Evolutionary conservation across 2,888 invertebrate species (phyloP), one percentile per base, ranked within the genome.

Genomic region (Corythucha ciliata): DNA sequence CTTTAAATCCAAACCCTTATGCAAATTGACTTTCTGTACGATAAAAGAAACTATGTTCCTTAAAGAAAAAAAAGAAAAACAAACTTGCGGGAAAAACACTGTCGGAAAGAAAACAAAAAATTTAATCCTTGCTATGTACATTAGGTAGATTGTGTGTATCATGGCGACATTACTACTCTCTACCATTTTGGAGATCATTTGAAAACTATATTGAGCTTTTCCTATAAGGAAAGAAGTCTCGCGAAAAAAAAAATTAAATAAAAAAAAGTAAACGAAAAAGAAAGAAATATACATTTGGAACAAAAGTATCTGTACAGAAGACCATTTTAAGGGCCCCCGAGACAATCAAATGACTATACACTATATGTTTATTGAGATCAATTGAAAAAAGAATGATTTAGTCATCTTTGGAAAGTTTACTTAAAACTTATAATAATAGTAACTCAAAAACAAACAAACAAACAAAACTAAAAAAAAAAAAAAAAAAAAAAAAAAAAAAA

Each of bases 101-200:
- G 39, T 18, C n/a, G 16, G 21, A 39, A 39, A 39, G 36, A 39
- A 39, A 39, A 39, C n/a, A 20, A n/a, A 14, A 36, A 36, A 22
- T 47, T 21, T 39, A 48, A 39, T 49, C 42, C 49, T 45, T 52
- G 45, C 55, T 55, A 55, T 55, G 52, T 55, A 55, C 55, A 55
- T 45, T 55, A 48, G 48, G 52, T 52, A 52, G 52, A 37, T n/a
- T 40, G 48, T 33, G 44, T 44, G 33, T 41, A 41, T 54, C 39
- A 22, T 40, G 48, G 37, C 44, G 48, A 51, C 44, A 52, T 46
- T 27, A 47, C 42, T 34, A 27, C 39, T 36, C 34, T 48, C 56
- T 56, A 57, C 53, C 58, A 57, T 54, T 56, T 54, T 48, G 49
- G 62, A 62, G 62, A 62, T 62, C 62, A 62, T 60, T 56, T 58